Evolutionary conservation across 2,113 vertebrate genomes (phyloP), one percentile per base, ranked within the genome.

Genomic region (Collichthys lucidus): DNA sequence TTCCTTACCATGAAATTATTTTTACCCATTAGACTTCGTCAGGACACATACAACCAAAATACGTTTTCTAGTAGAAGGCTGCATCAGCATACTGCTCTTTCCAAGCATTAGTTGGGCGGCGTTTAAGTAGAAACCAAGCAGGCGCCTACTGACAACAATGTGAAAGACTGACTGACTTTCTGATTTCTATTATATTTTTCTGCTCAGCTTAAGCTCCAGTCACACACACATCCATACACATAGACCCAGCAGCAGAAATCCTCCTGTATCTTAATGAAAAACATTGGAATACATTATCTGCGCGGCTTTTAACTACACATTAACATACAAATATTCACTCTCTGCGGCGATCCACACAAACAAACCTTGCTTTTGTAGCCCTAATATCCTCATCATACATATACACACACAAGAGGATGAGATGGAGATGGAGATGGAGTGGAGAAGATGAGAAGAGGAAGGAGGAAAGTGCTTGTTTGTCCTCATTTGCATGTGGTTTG

Each of bases 261-360:
- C 47, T 71, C 29, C 74, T 40, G 10, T 57, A 47, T 57, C 57
- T 47, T 78, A 74, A 77, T 74, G 64, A 78, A 74, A 83, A 74
- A 70, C 68, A 78, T 71, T 78, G 24, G 42, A 67, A 56, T 78
- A 46, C 64, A 70, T 75, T 57, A 56, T 49, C 65, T 15, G 59
- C 59, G n/a, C 60, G 55, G 46, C 26, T 60, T 66, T 55, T 65
- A 57, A 73, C 53, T 35, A 49, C 46, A 72, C 47, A 82, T 82
- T 31, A 53, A 71, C 60, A 70, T 62, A 76, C 31, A 67, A 61
- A 49, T 63, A 66, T 72, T 53, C 67, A 68, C 73, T 72, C 60
- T 68, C 40, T 71, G 72, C 91, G 91, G 91, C 88, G 88, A 88
- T 91, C 81, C 86, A 89, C 81, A 86, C 83, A 88, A 90, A 85